phyloP scores from a whole-genome alignment of 1,140 invertebrate genomes.

The Trichomalopsis sarcophagae region DNA sequence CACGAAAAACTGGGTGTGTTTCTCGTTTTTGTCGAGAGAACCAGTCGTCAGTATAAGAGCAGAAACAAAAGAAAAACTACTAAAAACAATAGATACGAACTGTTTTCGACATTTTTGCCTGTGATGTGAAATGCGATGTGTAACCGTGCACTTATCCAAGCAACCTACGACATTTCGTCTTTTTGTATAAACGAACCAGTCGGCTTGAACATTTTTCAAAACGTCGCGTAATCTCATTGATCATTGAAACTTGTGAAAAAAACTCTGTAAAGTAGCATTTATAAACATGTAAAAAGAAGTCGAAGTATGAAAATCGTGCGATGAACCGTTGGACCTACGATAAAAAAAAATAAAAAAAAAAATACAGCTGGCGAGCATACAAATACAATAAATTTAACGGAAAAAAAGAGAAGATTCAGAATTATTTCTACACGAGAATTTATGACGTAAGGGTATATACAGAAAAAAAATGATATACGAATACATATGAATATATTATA shows the following conservation, averaged over 20 bases:
- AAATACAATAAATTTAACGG: constrained; percentile 63
- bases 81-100: constrained; percentile 24
- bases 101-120: constrained; percentile 60
- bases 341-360: constrained; percentile 53
- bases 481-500: constrained; percentile 67
- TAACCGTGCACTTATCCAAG: constrained; percentile 63
- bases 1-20: constrained; percentile 1
- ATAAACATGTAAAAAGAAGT: constrained; percentile 38
- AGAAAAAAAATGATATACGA: constrained; percentile 52
- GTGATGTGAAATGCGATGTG: constrained; percentile 63
- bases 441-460: constrained; percentile 65
- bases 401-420: constrained; percentile 60
- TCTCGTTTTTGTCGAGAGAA: not conserved
- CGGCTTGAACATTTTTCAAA: constrained; percentile 61
- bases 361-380: constrained; percentile 60
- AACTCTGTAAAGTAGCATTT: constrained; percentile 37
- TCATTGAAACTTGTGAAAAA: constrained; percentile 19
- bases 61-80: constrained; percentile 12
- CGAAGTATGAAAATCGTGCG: constrained; percentile 6
- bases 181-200: constrained; percentile 58
- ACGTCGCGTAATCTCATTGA: constrained; percentile 55
- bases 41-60: not conserved
- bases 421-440: constrained; percentile 71
- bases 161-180: constrained; percentile 58
- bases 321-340: constrained; percentile 49